phyloP scores from a whole-genome alignment of 1,140 invertebrate species.

The Cheumatopsyche charites region DNA sequence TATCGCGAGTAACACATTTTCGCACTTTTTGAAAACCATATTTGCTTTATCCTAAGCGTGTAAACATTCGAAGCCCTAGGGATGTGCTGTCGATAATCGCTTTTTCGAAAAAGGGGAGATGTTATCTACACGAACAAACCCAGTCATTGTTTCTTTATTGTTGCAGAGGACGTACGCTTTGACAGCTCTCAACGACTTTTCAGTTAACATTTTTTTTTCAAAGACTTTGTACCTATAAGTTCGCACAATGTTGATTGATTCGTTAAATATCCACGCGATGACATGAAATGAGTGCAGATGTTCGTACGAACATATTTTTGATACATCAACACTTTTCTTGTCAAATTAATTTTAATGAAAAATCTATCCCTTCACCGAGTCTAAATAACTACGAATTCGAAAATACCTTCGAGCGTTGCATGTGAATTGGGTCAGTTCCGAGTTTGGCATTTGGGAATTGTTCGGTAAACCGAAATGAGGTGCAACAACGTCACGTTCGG shows the following conservation, averaged over 20 bases:
- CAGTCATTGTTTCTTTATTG: conserved; percentile 39
- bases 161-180: conserved; percentile 32
- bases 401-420: not conserved
- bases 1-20: not conserved
- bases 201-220: not conserved
- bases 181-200: conserved; percentile 36
- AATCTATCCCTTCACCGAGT: not conserved
- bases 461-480: not conserved
- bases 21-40: not conserved
- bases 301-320: no score
- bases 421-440: not conserved
- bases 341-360: not conserved
- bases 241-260: no score
- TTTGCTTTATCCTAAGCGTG: conserved; percentile 1
- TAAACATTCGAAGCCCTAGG: not conserved
- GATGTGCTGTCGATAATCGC: not conserved
- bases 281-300: no score
- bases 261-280: no score
- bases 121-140: conserved; percentile 39
- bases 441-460: conserved; percentile 2
- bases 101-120: conserved; percentile 22
- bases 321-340: not conserved
- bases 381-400: not conserved
- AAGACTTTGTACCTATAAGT: not conserved
- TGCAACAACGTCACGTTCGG: no score